phyloP scores from a whole-genome alignment of 2,888 invertebrate genomes.

The Tenodera sinensis region DNA sequence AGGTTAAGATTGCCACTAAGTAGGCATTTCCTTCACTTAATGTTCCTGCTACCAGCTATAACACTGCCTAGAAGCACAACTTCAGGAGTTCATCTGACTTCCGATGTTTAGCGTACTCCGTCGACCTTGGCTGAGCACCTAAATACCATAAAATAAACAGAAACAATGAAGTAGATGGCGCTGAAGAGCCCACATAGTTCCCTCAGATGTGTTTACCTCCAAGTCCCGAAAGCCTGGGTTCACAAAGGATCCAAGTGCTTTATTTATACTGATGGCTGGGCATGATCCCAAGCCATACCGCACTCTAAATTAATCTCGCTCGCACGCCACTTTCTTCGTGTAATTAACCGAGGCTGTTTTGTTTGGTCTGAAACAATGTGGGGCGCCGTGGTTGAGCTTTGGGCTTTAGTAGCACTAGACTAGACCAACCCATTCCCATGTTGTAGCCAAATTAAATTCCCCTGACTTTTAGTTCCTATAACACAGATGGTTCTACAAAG shows the following conservation, averaged over 20 bases:
- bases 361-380: neutral
- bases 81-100: too few relatives aligned
- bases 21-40: too few relatives aligned
- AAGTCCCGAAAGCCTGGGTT: neutral
- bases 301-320: neutral
- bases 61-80: too few relatives aligned
- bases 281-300: neutral
- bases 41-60: too few relatives aligned
- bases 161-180: neutral
- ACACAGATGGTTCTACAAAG: too few relatives aligned
- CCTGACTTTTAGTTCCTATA: too few relatives aligned
- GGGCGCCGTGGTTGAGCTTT: too few relatives aligned
- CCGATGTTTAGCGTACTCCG: neutral
- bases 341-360: neutral
- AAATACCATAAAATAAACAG: neutral
- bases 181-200: too few relatives aligned
- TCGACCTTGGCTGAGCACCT: neutral
- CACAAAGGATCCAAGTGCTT: neutral
- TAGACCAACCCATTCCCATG: too few relatives aligned
- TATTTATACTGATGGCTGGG: neutral
- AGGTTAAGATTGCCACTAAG: too few relatives aligned
- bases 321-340: neutral
- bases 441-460: too few relatives aligned
- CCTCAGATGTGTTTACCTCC: neutral
- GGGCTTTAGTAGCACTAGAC: too few relatives aligned